Conservation (phyloP, 2,113 vertebrate species). For the Brachyistius frenatus region DNA sequence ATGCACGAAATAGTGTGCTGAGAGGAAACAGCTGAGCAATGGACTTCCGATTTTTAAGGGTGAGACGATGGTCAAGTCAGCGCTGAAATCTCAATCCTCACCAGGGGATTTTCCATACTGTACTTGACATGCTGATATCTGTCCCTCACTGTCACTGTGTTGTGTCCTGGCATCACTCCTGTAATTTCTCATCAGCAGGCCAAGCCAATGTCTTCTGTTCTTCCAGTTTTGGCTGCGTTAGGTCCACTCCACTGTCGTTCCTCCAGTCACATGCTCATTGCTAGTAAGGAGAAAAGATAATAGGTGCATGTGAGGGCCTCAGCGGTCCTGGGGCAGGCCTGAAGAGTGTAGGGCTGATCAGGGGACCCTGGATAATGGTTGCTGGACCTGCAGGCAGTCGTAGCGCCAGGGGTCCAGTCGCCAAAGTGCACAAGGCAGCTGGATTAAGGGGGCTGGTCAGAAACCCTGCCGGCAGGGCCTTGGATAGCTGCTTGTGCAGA, state of each 20-base stretch:
- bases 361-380: slow-evolving; percentile 89
- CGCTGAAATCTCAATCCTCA: slow-evolving; percentile 45
- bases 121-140: slow-evolving; percentile 25
- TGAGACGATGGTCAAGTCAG: slow-evolving; percentile 35
- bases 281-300: slow-evolving; percentile 94
- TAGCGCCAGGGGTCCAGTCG: slow-evolving; percentile 86
- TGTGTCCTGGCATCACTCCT: slow-evolving; percentile 40
- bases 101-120: slow-evolving; percentile 34
- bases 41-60: slow-evolving; percentile 47
- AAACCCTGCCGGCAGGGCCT: slow-evolving; percentile 91
- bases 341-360: slow-evolving; percentile 93
- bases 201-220: background rate
- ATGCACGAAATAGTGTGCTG: slow-evolving; percentile 62
- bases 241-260: slow-evolving; percentile 10
- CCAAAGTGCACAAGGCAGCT: slow-evolving; percentile 89
- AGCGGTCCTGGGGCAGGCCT: slow-evolving; percentile 88
- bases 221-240: slow-evolving; percentile 31
- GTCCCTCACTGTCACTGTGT: slow-evolving; percentile 34
- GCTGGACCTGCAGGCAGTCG: slow-evolving; percentile 83
- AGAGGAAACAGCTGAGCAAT: slow-evolving; percentile 58
- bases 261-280: slow-evolving; percentile 30
- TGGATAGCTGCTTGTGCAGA: slow-evolving; percentile 95
- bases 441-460: slow-evolving; percentile 87
- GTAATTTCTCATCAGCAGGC: slow-evolving; percentile 18
- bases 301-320: slow-evolving; percentile 88